Evolutionary conservation across 2,113 vertebrate species (phyloP).

Genomic region (Cyanoramphus novaezelandiae): DNA sequence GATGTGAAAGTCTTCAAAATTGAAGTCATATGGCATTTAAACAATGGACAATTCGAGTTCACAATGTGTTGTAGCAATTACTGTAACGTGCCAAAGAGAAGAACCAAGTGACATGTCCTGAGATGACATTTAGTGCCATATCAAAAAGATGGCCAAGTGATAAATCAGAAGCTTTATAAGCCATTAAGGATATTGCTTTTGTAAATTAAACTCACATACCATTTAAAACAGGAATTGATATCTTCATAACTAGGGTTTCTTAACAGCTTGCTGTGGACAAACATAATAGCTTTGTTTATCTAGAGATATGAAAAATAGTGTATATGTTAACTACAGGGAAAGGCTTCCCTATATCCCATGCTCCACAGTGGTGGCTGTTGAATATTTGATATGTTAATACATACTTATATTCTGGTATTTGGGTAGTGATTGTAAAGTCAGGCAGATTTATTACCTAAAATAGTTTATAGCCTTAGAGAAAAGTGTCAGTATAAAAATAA

Average conservation of each 20-base stretch:
- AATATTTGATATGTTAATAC: slow-evolving; percentile 38
- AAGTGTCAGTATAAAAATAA: slow-evolving; percentile 36
- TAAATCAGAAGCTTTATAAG: background rate
- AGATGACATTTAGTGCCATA: background rate
- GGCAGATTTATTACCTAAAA: slow-evolving; percentile 43
- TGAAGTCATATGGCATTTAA: background rate
- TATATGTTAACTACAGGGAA: background rate
- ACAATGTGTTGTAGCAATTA: background rate
- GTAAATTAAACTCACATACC: background rate
- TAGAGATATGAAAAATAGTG: background rate
- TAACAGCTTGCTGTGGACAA: background rate
- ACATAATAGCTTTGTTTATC: background rate
- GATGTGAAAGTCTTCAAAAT: background rate
- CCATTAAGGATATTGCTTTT: background rate
- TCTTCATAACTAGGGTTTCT: background rate
- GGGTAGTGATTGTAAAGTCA: slow-evolving; percentile 12
- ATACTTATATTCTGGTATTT: slow-evolving; percentile 29
- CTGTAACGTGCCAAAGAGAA: background rate
- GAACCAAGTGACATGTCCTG: background rate
- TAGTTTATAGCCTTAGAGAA: slow-evolving; percentile 38
- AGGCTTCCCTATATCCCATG: background rate
- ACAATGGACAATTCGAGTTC: background rate
- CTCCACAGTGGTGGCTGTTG: background rate
- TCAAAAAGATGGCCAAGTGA: background rate
- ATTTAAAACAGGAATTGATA: background rate